A percentile compares a stretch with the other conserved stretches of the same genome.
These are phyloP conservation scores for Hemicentrotus pulcherrimus DNA, from an alignment of 35 echinoderm and acorn worm species.

Conservation along the genomic window DNA sequence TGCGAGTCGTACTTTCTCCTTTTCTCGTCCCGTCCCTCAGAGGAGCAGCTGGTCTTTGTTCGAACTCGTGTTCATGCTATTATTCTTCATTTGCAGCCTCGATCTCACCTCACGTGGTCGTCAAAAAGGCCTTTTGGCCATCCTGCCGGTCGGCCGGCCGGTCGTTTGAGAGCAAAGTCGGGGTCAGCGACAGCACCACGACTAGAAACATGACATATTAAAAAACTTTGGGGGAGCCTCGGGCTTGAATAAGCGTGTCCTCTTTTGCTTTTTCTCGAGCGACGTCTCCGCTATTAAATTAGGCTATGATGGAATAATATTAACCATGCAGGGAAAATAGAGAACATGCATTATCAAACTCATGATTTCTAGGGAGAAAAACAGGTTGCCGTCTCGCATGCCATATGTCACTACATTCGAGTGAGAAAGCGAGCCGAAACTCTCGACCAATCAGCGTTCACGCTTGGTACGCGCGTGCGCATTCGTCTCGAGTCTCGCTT, in stretches of 20 bases:
- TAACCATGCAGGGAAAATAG: background rate
- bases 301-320: constrained; percentile 10
- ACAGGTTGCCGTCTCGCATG: background rate
- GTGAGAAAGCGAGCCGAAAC: background rate
- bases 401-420: constrained; percentile 19
- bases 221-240: background rate
- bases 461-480: background rate
- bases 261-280: background rate
- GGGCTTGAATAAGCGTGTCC: background rate
- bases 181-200: background rate
- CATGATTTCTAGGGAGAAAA: background rate
- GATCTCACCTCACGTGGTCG: background rate
- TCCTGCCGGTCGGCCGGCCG: background rate
- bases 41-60: constrained; percentile 36
- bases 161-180: background rate
- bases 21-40: background rate
- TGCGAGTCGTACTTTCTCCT: background rate
- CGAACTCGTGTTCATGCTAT: constrained; percentile 10
- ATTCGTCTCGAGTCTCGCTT: background rate
- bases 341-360: background rate
- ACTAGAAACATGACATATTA: background rate
- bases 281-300: background rate
- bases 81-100: background rate
- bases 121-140: background rate
- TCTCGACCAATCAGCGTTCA: constrained; percentile 22